Evolutionary conservation across 1,140 invertebrate genomes (phyloP).

Genomic region (Drosophila arizonae): DNA sequence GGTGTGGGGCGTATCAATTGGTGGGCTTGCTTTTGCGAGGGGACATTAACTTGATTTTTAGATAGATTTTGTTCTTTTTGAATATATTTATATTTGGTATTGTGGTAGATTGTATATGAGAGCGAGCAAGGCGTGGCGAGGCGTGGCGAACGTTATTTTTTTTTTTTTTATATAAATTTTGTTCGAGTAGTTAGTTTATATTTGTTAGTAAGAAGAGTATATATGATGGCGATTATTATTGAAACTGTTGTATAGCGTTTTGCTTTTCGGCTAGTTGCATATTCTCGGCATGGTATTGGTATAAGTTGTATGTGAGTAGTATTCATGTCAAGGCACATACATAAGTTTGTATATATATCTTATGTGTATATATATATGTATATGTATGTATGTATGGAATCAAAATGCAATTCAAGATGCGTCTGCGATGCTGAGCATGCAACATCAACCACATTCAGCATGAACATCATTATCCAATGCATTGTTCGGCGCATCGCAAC

Average conservation of each 20-base stretch:
- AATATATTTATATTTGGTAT: slow-evolving; percentile 19
- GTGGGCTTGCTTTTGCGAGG: slow-evolving; percentile 50
- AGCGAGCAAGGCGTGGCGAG: slow-evolving; percentile 74
- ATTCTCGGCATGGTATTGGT: slow-evolving; percentile 35
- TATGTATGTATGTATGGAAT: slow-evolving; percentile 50
- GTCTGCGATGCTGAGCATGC: slow-evolving; percentile 33
- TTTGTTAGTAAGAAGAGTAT: slow-evolving; percentile 37
- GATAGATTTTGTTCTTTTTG: slow-evolving; percentile 23
- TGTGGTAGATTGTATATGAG: slow-evolving; percentile 54
- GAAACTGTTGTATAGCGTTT: slow-evolving; percentile 34
- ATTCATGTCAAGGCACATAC: slow-evolving; percentile 24
- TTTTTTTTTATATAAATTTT: slow-evolving; percentile 10
- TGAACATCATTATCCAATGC: slow-evolving; percentile 47
- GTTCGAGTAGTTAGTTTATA: slow-evolving; percentile 23
- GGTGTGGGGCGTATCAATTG: slow-evolving; percentile 62
- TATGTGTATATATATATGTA: slow-evolving; percentile 51
- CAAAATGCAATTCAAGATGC: slow-evolving; percentile 61
- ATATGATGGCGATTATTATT: slow-evolving; percentile 44
- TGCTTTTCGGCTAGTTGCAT: slow-evolving; percentile 49
- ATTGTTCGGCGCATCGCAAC: slow-evolving; percentile 45
- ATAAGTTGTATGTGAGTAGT: slow-evolving; percentile 20
- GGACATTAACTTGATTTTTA: slow-evolving; percentile 57
- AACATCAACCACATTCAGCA: slow-evolving; percentile 42
- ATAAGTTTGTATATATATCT: not conserved
- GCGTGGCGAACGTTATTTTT: slow-evolving; percentile 58